A percentile compares a stretch with the other conserved stretches of the same genome.
Evolutionary conservation across 2,797 vertebrate species (phyloP).

Genomic region (Pangasius mekongensis): DNA sequence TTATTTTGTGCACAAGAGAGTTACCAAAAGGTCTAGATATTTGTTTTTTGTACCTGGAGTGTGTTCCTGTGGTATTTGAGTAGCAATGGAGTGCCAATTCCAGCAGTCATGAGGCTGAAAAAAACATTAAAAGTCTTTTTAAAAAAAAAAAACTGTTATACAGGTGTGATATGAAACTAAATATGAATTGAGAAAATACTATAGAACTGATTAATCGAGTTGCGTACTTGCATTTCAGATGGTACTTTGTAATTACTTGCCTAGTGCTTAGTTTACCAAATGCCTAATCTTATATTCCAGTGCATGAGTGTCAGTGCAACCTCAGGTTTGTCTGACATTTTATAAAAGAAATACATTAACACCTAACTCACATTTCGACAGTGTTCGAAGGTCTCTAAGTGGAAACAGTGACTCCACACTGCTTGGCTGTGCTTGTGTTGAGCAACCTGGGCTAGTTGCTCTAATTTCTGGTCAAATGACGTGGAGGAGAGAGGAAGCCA

Average conservation of each 20-base stretch:
- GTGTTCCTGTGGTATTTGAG: neutral
- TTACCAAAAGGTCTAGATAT: neutral
- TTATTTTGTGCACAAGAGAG: neutral
- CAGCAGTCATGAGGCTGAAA: neutral
- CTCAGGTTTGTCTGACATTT: constrained; percentile 7
- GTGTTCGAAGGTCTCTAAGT: constrained; percentile 6
- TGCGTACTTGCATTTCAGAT: neutral
- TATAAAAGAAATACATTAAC: neutral
- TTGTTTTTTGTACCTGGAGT: too few species aligned
- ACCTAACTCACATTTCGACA: neutral
- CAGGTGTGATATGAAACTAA: neutral
- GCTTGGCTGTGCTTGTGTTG: constrained; percentile 23
- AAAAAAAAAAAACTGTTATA: neutral
- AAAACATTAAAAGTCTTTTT: neutral
- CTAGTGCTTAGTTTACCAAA: neutral
- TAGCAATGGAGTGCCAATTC: neutral
- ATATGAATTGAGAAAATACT: neutral
- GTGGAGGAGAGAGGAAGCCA: constrained; percentile 35
- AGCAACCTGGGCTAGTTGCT: constrained; percentile 37
- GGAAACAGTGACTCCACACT: constrained; percentile 25
- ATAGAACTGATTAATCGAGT: neutral
- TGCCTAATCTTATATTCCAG: neutral
- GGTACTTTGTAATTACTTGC: neutral
- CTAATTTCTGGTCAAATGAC: constrained; percentile 52
- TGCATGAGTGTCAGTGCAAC: neutral